phyloP scores from a whole-genome alignment of 2,113 vertebrate genomes.

The Phodopus roborovskii region DNA sequence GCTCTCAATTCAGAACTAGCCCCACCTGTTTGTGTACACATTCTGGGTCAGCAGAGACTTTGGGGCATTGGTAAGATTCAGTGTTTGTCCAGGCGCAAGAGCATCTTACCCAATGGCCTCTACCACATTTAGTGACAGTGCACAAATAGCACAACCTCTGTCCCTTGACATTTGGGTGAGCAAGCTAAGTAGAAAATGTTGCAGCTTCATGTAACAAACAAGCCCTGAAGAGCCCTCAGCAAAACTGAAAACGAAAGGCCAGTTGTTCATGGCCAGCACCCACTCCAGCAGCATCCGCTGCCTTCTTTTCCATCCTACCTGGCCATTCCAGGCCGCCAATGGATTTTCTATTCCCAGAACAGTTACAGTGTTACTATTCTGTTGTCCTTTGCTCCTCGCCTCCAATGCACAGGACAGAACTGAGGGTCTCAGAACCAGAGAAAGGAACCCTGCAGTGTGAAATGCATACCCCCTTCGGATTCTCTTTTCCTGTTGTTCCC shows the following conservation, averaged over 20 bases:
- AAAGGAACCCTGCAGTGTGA: background rate
- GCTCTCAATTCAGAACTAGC: background rate
- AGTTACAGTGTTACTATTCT: background rate
- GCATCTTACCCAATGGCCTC: background rate
- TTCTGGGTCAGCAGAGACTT: background rate
- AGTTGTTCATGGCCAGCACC: background rate
- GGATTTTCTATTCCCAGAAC: background rate
- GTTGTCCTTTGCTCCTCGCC: background rate
- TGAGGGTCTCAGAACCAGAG: background rate
- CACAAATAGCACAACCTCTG: background rate
- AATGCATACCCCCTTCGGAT: background rate
- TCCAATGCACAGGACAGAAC: background rate
- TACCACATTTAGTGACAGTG: background rate
- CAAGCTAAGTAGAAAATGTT: background rate
- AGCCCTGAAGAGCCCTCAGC: background rate
- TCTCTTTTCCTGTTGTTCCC: background rate
- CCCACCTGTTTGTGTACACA: background rate
- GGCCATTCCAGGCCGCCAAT: background rate
- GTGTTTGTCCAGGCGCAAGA: background rate
- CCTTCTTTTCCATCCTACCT: background rate
- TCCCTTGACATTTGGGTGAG: background rate
- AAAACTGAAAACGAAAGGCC: background rate
- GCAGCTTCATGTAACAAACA: background rate
- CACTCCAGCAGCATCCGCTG: background rate
- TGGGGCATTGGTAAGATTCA: background rate